These are phyloP conservation scores for Corythornis leucogaster DNA, from an alignment of 2,797 vertebrate species.

Conservation along the genomic window DNA sequence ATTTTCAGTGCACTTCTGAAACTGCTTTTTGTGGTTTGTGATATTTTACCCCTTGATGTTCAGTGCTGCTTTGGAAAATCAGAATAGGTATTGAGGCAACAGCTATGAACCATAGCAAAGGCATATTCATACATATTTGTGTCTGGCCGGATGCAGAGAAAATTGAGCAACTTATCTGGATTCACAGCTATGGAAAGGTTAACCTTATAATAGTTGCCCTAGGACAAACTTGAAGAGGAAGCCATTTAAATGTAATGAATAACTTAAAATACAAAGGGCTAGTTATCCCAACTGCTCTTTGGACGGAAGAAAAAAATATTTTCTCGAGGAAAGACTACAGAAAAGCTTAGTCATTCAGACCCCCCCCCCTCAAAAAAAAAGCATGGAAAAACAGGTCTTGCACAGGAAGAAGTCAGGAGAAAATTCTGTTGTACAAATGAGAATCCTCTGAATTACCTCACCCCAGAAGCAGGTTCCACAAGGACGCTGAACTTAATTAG, in stretches of 20 bases:
- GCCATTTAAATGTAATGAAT: slow-evolving; percentile 60
- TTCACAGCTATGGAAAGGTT: slow-evolving; percentile 34
- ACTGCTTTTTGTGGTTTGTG: background rate
- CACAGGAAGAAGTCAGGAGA: background rate
- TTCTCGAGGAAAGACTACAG: background rate
- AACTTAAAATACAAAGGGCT: slow-evolving; percentile 52
- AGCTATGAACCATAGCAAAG: background rate
- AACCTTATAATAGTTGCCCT: slow-evolving; percentile 43
- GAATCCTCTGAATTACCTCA: slow-evolving; percentile 15
- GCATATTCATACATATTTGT: background rate
- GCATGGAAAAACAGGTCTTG: background rate
- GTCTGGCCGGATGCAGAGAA: background rate
- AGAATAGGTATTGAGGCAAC: background rate
- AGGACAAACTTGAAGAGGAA: slow-evolving; percentile 50
- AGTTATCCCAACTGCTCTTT: slow-evolving; percentile 16
- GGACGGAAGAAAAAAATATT: background rate
- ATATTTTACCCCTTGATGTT: background rate
- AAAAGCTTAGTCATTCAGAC: slow-evolving; percentile 44
- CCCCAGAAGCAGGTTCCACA: background rate
- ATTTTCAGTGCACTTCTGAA: background rate
- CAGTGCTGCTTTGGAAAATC: slow-evolving; percentile 16
- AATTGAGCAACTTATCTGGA: slow-evolving; percentile 19
- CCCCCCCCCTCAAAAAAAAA: background rate
- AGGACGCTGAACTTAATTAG: background rate
- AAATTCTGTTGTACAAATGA: background rate